Evolutionary conservation across 2,797 vertebrate species (phyloP).

Genomic region (Arremon brunneinucha): DNA sequence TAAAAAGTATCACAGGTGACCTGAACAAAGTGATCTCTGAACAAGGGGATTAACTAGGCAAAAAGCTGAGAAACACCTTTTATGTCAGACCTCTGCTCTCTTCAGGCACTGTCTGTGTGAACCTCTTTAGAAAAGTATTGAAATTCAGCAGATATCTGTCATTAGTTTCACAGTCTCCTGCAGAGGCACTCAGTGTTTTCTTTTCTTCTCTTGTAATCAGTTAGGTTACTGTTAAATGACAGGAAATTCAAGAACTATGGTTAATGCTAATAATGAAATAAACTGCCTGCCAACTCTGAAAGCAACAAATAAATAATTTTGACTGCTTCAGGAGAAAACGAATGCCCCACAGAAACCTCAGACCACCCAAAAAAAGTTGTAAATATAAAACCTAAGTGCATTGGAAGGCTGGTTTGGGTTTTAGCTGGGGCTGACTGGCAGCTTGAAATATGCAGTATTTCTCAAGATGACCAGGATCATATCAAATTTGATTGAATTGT

Average conservation of each 20-base stretch:
- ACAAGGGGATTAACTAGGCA: background rate
- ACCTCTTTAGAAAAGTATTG: background rate
- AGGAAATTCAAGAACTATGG: background rate
- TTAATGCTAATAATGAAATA: background rate
- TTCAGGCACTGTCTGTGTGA: background rate
- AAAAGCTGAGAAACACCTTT: background rate
- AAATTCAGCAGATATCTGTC: background rate
- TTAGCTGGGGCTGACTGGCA: background rate
- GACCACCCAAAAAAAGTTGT: background rate
- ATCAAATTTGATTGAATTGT: background rate
- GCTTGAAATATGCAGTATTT: background rate
- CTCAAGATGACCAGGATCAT: background rate
- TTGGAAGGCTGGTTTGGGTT: background rate
- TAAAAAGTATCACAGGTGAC: background rate
- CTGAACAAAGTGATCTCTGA: background rate
- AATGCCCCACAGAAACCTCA: background rate
- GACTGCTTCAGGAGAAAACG: background rate
- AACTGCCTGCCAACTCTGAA: background rate
- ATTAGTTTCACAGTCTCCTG: conserved; percentile 8
- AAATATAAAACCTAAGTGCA: background rate
- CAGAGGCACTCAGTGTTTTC: background rate
- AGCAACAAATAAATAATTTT: background rate
- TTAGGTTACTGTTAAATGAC: background rate
- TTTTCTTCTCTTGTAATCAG: background rate
- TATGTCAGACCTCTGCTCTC: background rate